phyloP scores from a whole-genome alignment of 2,888 invertebrate species.

The Hesperia comma region DNA sequence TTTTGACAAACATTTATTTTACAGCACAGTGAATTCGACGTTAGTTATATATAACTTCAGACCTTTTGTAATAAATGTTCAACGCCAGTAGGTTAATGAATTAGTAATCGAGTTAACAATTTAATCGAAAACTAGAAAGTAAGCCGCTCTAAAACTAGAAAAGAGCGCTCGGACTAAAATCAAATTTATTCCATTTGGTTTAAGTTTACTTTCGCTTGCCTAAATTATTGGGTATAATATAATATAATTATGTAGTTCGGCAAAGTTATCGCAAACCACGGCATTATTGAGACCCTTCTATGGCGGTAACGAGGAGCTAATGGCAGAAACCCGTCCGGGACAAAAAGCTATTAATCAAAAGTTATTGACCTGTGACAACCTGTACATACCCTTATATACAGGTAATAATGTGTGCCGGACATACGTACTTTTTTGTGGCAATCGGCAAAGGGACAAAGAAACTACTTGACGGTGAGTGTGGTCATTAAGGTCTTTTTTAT shows the following conservation, averaged over 20 bases:
- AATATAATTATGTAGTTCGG: conserved; percentile 15
- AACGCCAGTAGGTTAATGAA: no score
- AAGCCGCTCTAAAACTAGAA: background rate
- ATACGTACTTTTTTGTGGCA: conserved; percentile 1
- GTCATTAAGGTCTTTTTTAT: no score
- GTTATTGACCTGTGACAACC: conserved; percentile 11
- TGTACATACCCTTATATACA: background rate
- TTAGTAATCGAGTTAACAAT: no score
- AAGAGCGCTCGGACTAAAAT: background rate
- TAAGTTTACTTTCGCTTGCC: background rate
- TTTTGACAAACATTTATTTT: no score
- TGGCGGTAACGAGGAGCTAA: conserved; percentile 28
- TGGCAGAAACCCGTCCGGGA: conserved; percentile 23
- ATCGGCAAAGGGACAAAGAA: no score
- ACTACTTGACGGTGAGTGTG: no score
- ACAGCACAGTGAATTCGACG: no score
- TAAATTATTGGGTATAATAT: conserved; percentile 2
- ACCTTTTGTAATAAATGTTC: no score
- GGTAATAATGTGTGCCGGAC: conserved; percentile 8
- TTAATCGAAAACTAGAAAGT: background rate
- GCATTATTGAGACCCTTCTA: conserved; percentile 22
- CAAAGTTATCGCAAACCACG: conserved; percentile 17
- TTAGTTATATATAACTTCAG: no score
- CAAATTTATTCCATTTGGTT: background rate
- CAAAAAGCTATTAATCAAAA: conserved; percentile 32